These are phyloP conservation scores for Picathartes gymnocephalus DNA, from an alignment of 2,113 vertebrate genomes.

Conservation along the genomic window DNA sequence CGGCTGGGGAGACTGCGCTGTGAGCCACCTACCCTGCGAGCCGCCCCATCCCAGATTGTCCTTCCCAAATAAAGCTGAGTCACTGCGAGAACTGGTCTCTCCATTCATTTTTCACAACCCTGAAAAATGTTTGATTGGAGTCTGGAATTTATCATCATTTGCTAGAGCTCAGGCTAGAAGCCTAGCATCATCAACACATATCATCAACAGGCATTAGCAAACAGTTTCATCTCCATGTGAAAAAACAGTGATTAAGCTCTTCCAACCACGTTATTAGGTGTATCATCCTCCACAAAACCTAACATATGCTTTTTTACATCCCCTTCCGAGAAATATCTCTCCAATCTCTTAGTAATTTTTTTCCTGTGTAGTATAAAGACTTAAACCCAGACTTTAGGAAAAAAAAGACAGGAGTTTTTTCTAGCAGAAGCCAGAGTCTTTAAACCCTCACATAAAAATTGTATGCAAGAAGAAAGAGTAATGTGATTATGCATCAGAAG, in stretches of 20 bases:
- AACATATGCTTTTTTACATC: background rate
- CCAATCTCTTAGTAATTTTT: background rate
- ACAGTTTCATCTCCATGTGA: background rate
- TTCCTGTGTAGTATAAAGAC: background rate
- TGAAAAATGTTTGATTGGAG: constrained; percentile 4
- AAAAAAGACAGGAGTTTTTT: background rate
- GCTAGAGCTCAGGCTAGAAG: background rate
- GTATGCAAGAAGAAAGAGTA: background rate
- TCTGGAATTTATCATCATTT: background rate
- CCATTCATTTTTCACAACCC: too few relatives aligned
- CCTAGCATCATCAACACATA: background rate
- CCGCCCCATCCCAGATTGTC: too few relatives aligned
- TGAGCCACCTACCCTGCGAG: too few relatives aligned
- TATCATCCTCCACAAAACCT: background rate
- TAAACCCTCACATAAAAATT: background rate
- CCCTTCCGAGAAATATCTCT: background rate
- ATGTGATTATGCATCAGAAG: background rate
- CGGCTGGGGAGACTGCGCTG: too few relatives aligned
- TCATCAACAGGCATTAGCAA: background rate
- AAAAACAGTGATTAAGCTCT: background rate
- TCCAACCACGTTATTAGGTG: background rate
- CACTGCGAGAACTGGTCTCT: too few relatives aligned
- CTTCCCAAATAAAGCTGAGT: too few relatives aligned
- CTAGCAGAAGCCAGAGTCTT: background rate
- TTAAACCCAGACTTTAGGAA: background rate